Conservation (phyloP, 2,113 vertebrate genomes). For the Urocynchramus pylzowi region DNA sequence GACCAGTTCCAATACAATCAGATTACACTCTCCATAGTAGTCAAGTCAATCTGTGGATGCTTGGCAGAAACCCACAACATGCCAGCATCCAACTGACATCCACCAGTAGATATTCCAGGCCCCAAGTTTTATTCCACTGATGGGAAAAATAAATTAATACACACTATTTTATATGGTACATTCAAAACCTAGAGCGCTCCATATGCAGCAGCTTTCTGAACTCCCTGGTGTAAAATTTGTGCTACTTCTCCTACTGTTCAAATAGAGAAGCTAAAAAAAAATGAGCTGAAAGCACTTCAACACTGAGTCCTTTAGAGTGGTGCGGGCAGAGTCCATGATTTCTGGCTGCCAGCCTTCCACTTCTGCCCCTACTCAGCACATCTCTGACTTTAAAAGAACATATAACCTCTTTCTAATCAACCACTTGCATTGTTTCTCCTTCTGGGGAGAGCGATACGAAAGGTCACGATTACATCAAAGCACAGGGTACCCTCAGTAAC, state of each 20-base stretch:
- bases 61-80: not conserved
- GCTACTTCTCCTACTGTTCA: not conserved
- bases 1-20: not conserved
- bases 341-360: not conserved
- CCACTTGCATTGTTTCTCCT: not conserved
- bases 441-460: fast-evolving
- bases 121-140: not conserved
- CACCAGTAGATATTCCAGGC: not conserved
- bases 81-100: not conserved
- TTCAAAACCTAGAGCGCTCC: not conserved
- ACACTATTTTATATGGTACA: not conserved
- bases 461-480: fast-evolving
- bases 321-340: not conserved
- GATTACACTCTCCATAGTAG: not conserved
- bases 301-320: not conserved
- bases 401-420: not conserved
- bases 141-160: not conserved
- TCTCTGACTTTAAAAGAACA: not conserved
- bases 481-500: not conserved
- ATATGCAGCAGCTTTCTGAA: not conserved
- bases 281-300: not conserved
- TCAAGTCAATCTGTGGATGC: not conserved
- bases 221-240: not conserved
- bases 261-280: not conserved
- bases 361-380: not conserved